Base-by-base conservation (phyloP, 2,888 invertebrate genomes). In the Eupithecia subfuscata region DNA sequence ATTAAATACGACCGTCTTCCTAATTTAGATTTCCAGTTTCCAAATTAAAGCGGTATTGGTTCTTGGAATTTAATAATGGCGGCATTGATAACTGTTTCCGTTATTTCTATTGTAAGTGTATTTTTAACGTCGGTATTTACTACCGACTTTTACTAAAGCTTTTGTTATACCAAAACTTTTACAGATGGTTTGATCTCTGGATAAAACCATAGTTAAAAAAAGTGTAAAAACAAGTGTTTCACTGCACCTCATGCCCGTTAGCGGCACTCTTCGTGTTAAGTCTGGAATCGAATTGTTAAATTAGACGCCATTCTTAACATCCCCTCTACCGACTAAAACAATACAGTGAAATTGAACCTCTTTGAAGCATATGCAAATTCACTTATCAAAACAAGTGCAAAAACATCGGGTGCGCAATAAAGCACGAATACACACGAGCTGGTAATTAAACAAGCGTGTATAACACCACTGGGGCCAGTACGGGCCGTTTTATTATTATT, bases 401-500 rank as follows among this genome's bases (percentile, higher is more conserved):
- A 77, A 77, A 76, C 74, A 78, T 74, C 65, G 45, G 63, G 60
- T 60, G 60, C 65, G 67, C 76, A 73, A 78, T 78, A 80, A 78
- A 78, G 64, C 75, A 74, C 48, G 64, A 74, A 80, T 80, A 84
- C 83, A 84, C 82, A 82, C 82, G 80, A 79, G 75, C 81, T 78
- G 77, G 84, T 82, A 82, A 84, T 83, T 84, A 83, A 84, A 85
- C 82, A 82, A 82, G 81, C 82, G 52, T 78, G 78, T 79, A 81
- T 73, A 75, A 75, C 82, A 79, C 80, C 77, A 52, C 78, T 77
- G 79, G 74, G 76, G 69, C 75, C 77, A 75, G 75, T 76, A 82
- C 81, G 82, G 81, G 78, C 78, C 86, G 87, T 87, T 93, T 93
- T 92, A 94, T 90, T 90, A 92, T 93, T 93, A 94, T 93, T 92